Evolutionary conservation across 2,797 vertebrate genomes (phyloP).

Genomic region (Platalea minor): DNA sequence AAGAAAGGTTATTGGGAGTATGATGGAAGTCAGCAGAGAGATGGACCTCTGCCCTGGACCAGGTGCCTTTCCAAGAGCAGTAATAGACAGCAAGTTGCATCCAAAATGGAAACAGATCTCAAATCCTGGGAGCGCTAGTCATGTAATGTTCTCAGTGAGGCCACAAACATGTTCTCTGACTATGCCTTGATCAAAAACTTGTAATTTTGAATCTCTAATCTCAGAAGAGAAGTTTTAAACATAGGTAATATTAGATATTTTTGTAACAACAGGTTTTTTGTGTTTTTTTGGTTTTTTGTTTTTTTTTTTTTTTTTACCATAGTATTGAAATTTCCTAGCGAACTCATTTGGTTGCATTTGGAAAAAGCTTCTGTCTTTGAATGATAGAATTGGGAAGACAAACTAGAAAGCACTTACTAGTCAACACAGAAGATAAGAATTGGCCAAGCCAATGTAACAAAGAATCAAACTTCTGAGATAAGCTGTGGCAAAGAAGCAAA

Average conservation of each 20-base stretch:
- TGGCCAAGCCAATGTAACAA: background rate
- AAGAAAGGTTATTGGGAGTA: background rate
- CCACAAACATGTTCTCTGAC: background rate
- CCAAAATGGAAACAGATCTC: background rate
- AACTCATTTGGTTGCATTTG: background rate
- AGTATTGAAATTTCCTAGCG: background rate
- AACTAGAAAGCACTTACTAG: constrained; percentile 25
- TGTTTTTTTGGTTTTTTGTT: too few relatives aligned
- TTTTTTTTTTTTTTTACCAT: background rate
- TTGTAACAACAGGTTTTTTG: background rate
- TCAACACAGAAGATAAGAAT: background rate
- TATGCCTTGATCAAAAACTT: background rate
- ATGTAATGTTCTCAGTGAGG: background rate
- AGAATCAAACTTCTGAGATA: background rate
- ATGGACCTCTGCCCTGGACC: background rate
- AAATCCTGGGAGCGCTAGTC: background rate
- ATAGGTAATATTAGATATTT: background rate
- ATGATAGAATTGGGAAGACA: constrained; percentile 8
- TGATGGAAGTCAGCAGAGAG: background rate
- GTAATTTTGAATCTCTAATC: background rate
- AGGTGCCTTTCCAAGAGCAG: background rate
- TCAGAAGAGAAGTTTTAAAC: background rate
- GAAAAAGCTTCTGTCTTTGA: background rate
- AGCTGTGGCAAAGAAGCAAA: constrained; percentile 1
- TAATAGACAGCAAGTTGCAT: background rate